These are phyloP conservation scores for Monopterus albus DNA, from an alignment of 2,113 vertebrate genomes.

Conservation along the genomic window DNA sequence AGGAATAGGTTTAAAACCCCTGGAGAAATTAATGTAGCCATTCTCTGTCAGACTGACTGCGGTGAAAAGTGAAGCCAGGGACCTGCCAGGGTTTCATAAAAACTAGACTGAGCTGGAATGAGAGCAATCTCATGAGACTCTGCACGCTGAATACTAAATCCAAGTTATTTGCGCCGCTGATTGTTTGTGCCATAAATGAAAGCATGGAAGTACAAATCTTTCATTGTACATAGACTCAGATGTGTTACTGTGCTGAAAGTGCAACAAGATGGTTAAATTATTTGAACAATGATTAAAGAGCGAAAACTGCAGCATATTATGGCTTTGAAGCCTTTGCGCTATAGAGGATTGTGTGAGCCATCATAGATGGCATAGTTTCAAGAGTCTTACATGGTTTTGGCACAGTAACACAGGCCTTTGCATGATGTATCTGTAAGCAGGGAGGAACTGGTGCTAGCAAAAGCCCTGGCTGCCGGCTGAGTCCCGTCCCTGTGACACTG, in stretches of 20 bases:
- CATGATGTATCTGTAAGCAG: constrained; percentile 54
- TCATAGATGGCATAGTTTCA: constrained; percentile 63
- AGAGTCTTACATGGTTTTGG: constrained; percentile 66
- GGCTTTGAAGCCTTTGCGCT: constrained; percentile 32
- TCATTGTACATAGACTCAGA: neutral
- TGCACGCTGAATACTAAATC: constrained; percentile 43
- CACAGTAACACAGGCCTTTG: constrained; percentile 38
- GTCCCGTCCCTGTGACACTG: constrained; percentile 40
- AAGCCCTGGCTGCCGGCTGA: constrained; percentile 42
- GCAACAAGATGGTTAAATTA: neutral
- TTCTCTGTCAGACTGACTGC: constrained; percentile 11
- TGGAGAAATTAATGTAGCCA: constrained; percentile 26
- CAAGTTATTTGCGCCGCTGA: constrained; percentile 23
- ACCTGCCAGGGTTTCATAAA: constrained; percentile 34
- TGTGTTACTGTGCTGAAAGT: constrained; percentile 10
- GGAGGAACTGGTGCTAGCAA: constrained; percentile 28
- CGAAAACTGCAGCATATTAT: constrained; percentile 22
- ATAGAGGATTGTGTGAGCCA: constrained; percentile 47
- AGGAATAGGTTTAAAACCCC: constrained; percentile 34
- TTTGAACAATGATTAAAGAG: constrained; percentile 5
- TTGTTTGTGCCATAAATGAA: constrained; percentile 26
- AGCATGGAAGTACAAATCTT: constrained; percentile 22
- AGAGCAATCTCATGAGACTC: constrained; percentile 21
- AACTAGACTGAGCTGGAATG: constrained; percentile 40
- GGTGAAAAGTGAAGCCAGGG: constrained; percentile 36